A percentile compares a stretch with the other conserved stretches of the same genome.
Evolutionary conservation across 2,888 invertebrate species (phyloP).

Genomic region (Bellardia bayeri): DNA sequence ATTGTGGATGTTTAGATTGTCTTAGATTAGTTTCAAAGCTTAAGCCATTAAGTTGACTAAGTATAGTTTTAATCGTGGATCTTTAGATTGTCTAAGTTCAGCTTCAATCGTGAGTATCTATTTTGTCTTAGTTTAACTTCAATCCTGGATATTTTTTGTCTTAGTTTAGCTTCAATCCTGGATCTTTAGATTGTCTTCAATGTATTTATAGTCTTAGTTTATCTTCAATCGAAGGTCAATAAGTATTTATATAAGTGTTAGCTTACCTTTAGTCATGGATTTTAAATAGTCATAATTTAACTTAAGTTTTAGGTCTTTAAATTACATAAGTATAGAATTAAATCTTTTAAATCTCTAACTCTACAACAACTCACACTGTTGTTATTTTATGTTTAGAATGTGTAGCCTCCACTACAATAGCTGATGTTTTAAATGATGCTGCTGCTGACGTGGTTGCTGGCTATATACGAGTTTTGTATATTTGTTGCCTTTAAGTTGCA

Average conservation of each 20-base stretch:
- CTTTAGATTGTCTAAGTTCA: neutral
- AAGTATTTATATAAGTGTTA: neutral
- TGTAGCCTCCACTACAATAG: neutral
- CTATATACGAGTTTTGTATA: neutral
- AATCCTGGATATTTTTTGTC: neutral
- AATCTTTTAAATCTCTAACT: constrained; percentile 32
- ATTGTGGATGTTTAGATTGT: too few species aligned
- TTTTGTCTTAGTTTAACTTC: too few species aligned
- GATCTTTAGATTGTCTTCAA: neutral
- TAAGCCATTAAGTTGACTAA: neutral
- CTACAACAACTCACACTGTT: neutral
- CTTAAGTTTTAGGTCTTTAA: neutral
- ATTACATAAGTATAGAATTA: neutral
- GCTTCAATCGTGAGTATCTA: neutral
- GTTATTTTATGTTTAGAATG: constrained; percentile 11
- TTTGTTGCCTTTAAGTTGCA: constrained; percentile 60
- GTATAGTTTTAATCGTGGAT: neutral
- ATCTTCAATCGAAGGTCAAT: neutral
- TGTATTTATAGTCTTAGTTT: neutral
- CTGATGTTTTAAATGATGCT: constrained; percentile 45
- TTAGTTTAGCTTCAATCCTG: neutral
- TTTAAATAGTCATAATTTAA: neutral
- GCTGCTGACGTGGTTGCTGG: constrained; percentile 29
- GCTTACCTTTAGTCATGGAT: neutral
- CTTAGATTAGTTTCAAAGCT: neutral